These are phyloP conservation scores for Ceratina calcarata DNA, from an alignment of 1,140 invertebrate species.

Conservation along the genomic window DNA sequence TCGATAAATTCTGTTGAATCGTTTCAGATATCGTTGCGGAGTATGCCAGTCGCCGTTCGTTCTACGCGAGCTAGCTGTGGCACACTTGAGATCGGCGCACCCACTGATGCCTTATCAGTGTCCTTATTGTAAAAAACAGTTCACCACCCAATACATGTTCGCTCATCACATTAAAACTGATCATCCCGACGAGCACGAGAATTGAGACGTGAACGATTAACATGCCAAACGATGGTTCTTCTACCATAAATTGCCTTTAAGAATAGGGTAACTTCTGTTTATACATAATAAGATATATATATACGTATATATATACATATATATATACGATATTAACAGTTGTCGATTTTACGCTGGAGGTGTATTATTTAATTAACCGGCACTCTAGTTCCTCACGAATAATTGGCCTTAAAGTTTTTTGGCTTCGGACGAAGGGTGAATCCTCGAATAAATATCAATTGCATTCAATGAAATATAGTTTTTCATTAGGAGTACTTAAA, in stretches of 20 bases:
- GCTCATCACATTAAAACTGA: constrained; percentile 73
- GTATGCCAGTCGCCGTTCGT: constrained; percentile 74
- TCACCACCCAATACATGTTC: constrained; percentile 72
- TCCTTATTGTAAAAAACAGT: constrained; percentile 73
- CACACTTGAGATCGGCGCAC: constrained; percentile 73
- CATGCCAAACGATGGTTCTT: constrained; percentile 33
- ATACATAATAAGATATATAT: constrained; percentile 4
- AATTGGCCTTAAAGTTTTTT: constrained; percentile 49
- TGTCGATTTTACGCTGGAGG: constrained; percentile 22
- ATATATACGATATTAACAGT: constrained; percentile 14
- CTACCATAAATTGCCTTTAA: constrained; percentile 31
- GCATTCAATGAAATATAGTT: constrained; percentile 34
- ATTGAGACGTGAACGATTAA: constrained; percentile 51
- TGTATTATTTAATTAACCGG: constrained; percentile 47
- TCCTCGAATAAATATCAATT: constrained; percentile 38
- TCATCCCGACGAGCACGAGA: constrained; percentile 71
- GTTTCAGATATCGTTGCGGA: constrained; percentile 70
- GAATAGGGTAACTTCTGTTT: constrained; percentile 1
- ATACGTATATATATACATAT: constrained; percentile 6
- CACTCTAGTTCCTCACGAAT: constrained; percentile 45
- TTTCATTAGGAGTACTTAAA: constrained; percentile 57
- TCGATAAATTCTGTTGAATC: background rate
- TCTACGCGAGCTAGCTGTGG: constrained; percentile 70
- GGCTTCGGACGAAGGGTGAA: constrained; percentile 8
- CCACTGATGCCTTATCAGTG: constrained; percentile 74